A percentile compares a stretch with the other conserved stretches of the same genome.
phyloP scores from a whole-genome alignment of 2,888 invertebrate species.

The Phalangium opilio region DNA sequence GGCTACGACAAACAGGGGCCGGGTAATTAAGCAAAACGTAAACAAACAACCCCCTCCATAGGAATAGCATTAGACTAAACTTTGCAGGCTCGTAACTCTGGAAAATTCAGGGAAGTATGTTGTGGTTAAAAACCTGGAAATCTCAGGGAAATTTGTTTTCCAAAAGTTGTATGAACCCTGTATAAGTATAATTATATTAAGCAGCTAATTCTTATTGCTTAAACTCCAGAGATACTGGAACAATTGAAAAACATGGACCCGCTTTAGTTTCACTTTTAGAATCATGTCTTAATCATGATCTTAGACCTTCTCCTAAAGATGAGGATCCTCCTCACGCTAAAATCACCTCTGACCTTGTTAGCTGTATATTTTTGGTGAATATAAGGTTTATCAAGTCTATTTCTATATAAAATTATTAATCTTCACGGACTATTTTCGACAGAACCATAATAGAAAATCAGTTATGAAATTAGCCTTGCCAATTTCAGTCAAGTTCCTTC shows the following conservation, averaged over 20 bases:
- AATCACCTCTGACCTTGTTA: slow-evolving; percentile 86
- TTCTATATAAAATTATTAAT: slow-evolving; percentile 10
- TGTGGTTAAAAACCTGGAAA: no score
- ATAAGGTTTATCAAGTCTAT: not conserved
- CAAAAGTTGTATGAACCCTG: no score
- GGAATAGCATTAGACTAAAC: no score
- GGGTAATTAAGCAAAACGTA: no score
- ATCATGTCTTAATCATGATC: slow-evolving; percentile 73
- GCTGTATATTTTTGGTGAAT: slow-evolving; percentile 73
- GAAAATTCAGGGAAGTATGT: no score
- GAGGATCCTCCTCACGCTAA: slow-evolving; percentile 92
- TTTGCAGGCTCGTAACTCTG: no score
- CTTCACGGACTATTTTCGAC: slow-evolving; percentile 26
- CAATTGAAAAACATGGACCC: slow-evolving; percentile 68
- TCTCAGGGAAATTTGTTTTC: no score
- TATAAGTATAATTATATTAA: not conserved
- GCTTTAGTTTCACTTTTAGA: slow-evolving; percentile 68
- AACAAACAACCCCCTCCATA: no score
- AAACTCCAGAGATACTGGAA: slow-evolving; percentile 52
- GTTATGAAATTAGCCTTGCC: slow-evolving; percentile 74
- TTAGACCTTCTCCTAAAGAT: slow-evolving; percentile 55
- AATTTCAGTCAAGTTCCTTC: slow-evolving; percentile 76
- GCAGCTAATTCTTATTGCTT: not conserved
- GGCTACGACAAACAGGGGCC: no score
- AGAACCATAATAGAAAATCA: slow-evolving; percentile 52